Evolutionary conservation across 2,797 vertebrate genomes (phyloP).

Genomic region (Acanthopagrus latus): DNA sequence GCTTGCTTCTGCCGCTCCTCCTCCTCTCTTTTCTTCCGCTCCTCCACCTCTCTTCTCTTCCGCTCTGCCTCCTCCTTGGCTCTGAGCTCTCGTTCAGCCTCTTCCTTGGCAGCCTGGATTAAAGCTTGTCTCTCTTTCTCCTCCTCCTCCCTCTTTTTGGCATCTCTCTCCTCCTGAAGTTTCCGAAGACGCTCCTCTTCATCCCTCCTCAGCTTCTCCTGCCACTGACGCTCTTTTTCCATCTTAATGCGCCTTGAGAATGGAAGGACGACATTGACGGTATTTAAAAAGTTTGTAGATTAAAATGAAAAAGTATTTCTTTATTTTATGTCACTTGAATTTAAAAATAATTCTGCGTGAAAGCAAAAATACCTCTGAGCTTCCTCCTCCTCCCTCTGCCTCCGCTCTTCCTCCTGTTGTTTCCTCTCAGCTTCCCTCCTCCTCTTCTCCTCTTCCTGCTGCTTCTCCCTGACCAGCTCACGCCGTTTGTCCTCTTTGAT

Average conservation of each 20-base stretch:
- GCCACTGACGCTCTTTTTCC: constrained; percentile 93
- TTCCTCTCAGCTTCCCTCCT: constrained; percentile 60
- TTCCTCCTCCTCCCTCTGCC: constrained; percentile 71
- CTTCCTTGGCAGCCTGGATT: constrained; percentile 79
- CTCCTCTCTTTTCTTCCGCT: constrained; percentile 66
- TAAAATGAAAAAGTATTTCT: background rate
- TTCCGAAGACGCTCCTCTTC: constrained; percentile 82
- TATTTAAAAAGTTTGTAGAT: background rate
- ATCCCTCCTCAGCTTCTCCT: constrained; percentile 88
- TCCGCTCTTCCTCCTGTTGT: constrained; percentile 61
- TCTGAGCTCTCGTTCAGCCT: constrained; percentile 75
- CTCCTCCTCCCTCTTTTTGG: constrained; percentile 82
- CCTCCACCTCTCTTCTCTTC: constrained; percentile 66
- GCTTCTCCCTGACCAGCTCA: constrained; percentile 88
- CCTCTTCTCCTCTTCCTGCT: constrained; percentile 85
- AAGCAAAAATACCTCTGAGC: constrained; percentile 69
- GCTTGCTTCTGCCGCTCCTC: constrained; percentile 70
- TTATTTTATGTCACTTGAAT: background rate
- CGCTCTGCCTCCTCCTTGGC: constrained; percentile 74
- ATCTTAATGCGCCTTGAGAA: constrained; percentile 81
- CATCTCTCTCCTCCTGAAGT: constrained; percentile 83
- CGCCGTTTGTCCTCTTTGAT: constrained; percentile 91
- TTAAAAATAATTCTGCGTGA: background rate
- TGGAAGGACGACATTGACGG: background rate
- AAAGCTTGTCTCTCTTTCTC: constrained; percentile 80